These are phyloP conservation scores for Prolemur simus DNA, from an alignment of 2,113 vertebrate species.

Conservation along the genomic window DNA sequence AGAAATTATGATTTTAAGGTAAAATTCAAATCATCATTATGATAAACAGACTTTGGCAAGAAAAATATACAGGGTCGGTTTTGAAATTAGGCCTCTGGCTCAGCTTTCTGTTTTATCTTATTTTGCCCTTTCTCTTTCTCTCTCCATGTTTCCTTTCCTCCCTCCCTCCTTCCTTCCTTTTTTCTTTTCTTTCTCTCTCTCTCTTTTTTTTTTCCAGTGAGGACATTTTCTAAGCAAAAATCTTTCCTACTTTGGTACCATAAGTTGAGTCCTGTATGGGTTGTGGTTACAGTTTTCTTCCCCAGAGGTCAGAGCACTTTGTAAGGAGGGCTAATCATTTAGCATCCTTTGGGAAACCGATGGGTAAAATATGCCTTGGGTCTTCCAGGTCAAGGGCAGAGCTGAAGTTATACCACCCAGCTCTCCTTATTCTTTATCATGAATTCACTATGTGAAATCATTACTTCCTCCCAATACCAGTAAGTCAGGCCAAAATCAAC, in stretches of 20 bases:
- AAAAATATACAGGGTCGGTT: neutral
- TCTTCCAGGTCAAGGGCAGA: neutral
- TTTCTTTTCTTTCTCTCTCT: too few relatives aligned
- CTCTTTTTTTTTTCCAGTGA: neutral
- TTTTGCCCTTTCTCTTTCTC: neutral
- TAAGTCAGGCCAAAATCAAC: constrained; percentile 35
- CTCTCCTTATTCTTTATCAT: neutral
- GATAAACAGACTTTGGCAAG: neutral
- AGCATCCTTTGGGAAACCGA: neutral
- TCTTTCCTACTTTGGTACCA: neutral
- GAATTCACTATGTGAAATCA: neutral
- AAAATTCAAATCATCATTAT: neutral
- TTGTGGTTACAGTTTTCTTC: neutral
- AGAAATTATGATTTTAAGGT: neutral
- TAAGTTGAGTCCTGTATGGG: neutral
- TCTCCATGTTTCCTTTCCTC: neutral
- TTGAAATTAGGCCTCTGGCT: neutral
- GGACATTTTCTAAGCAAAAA: neutral
- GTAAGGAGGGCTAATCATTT: neutral
- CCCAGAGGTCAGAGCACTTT: neutral
- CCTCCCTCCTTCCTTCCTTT: neutral
- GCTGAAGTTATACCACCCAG: neutral
- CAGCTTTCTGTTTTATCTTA: neutral
- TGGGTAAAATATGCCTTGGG: neutral
- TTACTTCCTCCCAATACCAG: neutral